Percentiles rank a stretch among this genome's conserved stretches.
Evolutionary conservation across 2,797 vertebrate genomes (phyloP).

Genomic region (Etheostoma perlongum): DNA sequence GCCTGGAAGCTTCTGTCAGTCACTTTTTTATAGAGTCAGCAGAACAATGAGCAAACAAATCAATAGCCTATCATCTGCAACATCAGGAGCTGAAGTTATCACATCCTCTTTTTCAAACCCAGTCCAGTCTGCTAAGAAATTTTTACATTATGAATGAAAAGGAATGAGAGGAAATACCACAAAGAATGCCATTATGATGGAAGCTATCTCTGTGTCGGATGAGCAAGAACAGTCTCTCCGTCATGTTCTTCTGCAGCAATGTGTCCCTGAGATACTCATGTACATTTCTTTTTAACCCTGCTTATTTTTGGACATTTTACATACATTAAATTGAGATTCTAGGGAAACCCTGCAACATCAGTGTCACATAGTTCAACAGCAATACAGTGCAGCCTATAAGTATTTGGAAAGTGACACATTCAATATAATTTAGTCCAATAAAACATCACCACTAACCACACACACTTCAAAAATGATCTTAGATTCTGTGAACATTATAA

Average conservation of each 20-base stretch:
- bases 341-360: background rate
- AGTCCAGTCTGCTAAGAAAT: background rate
- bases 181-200: background rate
- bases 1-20: slow-evolving; percentile 34
- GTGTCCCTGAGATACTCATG: background rate
- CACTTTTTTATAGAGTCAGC: slow-evolving; percentile 41
- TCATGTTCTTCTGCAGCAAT: background rate
- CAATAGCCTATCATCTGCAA: slow-evolving; percentile 39
- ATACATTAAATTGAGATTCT: background rate
- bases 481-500: background rate
- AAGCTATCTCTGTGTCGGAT: background rate
- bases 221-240: background rate
- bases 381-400: background rate
- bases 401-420: background rate
- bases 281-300: background rate
- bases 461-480: background rate
- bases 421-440: background rate
- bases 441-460: background rate
- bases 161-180: background rate
- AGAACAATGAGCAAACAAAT: slow-evolving; percentile 54
- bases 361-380: background rate
- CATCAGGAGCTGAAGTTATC: slow-evolving; percentile 37
- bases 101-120: background rate
- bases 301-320: background rate
- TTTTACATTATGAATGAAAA: background rate